Base-by-base conservation (phyloP, 2,113 vertebrate species). In the Hippoglossus stenolepis region DNA sequence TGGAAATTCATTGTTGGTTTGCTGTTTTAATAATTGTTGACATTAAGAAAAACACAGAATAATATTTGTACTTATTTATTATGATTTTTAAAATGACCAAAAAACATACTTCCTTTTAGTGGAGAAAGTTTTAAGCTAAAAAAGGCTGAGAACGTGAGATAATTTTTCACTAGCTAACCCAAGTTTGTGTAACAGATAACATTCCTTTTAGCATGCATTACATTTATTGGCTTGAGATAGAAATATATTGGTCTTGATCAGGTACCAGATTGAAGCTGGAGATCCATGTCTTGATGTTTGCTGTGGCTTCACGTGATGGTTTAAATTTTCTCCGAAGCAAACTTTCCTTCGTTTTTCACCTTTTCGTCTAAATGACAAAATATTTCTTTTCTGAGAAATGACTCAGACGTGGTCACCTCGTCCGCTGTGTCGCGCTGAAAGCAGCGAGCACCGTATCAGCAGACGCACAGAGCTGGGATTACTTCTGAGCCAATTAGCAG, bases 401-500 rank as follows among this genome's bases (percentile, higher is more conserved):
- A 53, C 51, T 53, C 51, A 54, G 51, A n/a, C 9, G 20, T n/a
- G 3, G 51, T 9, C 20, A 35, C 31, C 2, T 24, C 2, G 15
- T 51, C 71, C 31, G 49, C 2, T 54, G 23, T 67, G 20, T 65
- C 38, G 57, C 45, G 28, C 70, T 63, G 17, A 47, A 70, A 74
- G 45, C 60, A 61, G 66, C n/a, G 20, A 20, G 56, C 45, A 21
- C 18, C 70, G 28, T 67, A 72, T 70, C 79, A 51, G 49, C 49
- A 17, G 49, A n/a, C 13, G 3, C 49, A 20, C 49, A 51, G 49
- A 51, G 49, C 18, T 20, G 49, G 17, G 5, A 51, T 51, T 20
- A 20, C 2, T 20, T 51, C 53, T 45, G 31, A 83, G 80, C 75
- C 71, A 81, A 73, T 83, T 79, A 80, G 35, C 47, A 49, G 26